Percentiles rank a stretch among this genome's conserved stretches.
Conservation (phyloP, 2,797 vertebrate species). For the Channa striata region DNA sequence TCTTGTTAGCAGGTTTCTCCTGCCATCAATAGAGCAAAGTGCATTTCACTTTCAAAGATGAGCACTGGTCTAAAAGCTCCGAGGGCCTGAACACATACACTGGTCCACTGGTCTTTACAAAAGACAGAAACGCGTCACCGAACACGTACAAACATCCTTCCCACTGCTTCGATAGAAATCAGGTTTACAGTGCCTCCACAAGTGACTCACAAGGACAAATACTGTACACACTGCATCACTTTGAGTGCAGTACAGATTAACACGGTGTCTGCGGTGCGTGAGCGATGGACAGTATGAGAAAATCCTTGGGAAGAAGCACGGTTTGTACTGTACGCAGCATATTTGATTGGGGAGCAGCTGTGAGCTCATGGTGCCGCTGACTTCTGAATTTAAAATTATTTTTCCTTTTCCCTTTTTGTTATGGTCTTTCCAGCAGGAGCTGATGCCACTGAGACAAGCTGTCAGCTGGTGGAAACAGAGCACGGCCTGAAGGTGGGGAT, state of each 20-base stretch:
- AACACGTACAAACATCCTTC: slow-evolving; percentile 5
- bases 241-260: slow-evolving; percentile 13
- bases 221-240: background rate
- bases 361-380: slow-evolving; percentile 15
- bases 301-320: slow-evolving; percentile 34
- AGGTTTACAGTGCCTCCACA: slow-evolving; percentile 11
- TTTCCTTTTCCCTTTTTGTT: slow-evolving; percentile 9
- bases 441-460: slow-evolving; percentile 66
- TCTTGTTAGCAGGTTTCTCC: background rate
- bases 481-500: slow-evolving; percentile 73
- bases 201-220: slow-evolving; percentile 51
- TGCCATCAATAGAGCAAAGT: background rate
- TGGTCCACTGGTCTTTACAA: background rate
- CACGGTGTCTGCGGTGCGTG: slow-evolving; percentile 7
- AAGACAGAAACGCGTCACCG: background rate
- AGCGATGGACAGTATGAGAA: slow-evolving; percentile 10
- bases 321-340: background rate
- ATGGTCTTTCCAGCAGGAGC: slow-evolving; percentile 65
- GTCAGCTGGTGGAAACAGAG: slow-evolving; percentile 66
- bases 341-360: slow-evolving; percentile 2
- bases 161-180: slow-evolving; percentile 22
- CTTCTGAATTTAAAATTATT: slow-evolving; percentile 39
- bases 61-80: background rate
- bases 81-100: background rate
- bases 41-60: background rate